phyloP scores from a whole-genome alignment of 1,140 invertebrate species.

The Conopomorpha cramerella region DNA sequence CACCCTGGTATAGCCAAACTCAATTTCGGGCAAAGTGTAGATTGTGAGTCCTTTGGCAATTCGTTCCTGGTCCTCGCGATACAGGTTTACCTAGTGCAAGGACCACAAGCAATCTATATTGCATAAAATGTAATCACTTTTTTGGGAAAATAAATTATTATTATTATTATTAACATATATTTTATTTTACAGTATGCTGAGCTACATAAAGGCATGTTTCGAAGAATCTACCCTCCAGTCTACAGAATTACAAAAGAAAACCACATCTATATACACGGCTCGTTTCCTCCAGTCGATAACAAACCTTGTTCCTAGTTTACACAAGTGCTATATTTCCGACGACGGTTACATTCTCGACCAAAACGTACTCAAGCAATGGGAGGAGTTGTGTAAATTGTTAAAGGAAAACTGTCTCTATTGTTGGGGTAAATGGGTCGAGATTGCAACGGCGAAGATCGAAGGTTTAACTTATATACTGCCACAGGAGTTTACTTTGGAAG shows the following conservation, averaged over 20 bases:
- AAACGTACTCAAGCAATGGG: slow-evolving; percentile 61
- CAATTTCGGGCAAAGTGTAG: no score
- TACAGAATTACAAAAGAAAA: slow-evolving; percentile 35
- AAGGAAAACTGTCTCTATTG: slow-evolving; percentile 63
- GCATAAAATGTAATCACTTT: no score
- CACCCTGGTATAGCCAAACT: no score
- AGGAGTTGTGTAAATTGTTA: slow-evolving; percentile 63
- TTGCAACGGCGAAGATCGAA: slow-evolving; percentile 42
- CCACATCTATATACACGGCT: slow-evolving; percentile 52
- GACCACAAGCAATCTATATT: no score
- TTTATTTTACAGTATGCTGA: slow-evolving; percentile 36
- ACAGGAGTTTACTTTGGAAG: slow-evolving; percentile 44
- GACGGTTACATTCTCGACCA: slow-evolving; percentile 19
- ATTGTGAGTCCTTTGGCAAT: no score
- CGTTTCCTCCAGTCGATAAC: slow-evolving; percentile 66
- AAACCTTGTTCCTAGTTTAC: slow-evolving; percentile 66
- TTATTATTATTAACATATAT: no score
- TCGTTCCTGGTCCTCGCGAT: no score
- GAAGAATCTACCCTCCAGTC: slow-evolving; percentile 44
- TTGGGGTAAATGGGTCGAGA: slow-evolving; percentile 68
- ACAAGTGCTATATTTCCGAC: slow-evolving; percentile 67
- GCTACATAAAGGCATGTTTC: slow-evolving; percentile 62
- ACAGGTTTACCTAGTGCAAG: no score
- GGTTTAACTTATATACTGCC: slow-evolving; percentile 32
- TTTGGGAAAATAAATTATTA: no score